Percentiles rank a stretch among this genome's conserved stretches.
Conservation (phyloP, 2,888 invertebrate species). For the Brenthis ino region DNA sequence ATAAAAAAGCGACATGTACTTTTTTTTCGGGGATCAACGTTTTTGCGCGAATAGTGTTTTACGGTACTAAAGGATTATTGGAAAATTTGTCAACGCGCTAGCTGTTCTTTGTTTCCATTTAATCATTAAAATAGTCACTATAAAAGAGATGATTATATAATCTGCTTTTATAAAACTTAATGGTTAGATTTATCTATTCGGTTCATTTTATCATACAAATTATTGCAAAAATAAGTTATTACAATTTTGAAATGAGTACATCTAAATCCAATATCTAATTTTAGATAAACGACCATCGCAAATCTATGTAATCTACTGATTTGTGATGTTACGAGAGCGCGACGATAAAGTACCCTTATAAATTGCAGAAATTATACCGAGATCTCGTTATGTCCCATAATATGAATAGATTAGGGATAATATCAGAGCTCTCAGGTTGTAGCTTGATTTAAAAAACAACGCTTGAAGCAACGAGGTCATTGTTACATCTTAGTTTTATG, state of each 20-base stretch:
- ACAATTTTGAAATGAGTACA: no score
- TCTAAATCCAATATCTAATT: background rate
- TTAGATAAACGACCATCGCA: constrained; percentile 1
- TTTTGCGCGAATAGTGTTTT: constrained; percentile 52
- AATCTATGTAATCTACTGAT: constrained; percentile 20
- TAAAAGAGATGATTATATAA: constrained; percentile 28
- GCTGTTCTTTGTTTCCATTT: constrained; percentile 49
- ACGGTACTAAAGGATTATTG: constrained; percentile 55
- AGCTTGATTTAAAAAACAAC: constrained; percentile 32
- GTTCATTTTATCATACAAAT: no score
- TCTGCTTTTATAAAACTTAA: background rate
- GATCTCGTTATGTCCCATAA: constrained; percentile 34
- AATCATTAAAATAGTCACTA: constrained; percentile 47
- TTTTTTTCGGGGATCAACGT: constrained; percentile 45
- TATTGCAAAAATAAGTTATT: no score
- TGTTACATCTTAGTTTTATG: constrained; percentile 71
- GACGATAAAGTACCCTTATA: constrained; percentile 16
- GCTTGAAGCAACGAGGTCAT: constrained; percentile 46
- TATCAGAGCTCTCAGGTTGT: constrained; percentile 52
- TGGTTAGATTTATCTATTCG: no score
- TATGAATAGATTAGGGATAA: constrained; percentile 52
- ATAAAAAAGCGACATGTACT: constrained; percentile 41
- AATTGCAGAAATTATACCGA: constrained; percentile 23
- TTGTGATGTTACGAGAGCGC: constrained; percentile 17
- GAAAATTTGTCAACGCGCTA: constrained; percentile 53